Base-by-base conservation (phyloP, 2,888 invertebrate species). In the Julus scanicus region DNA sequence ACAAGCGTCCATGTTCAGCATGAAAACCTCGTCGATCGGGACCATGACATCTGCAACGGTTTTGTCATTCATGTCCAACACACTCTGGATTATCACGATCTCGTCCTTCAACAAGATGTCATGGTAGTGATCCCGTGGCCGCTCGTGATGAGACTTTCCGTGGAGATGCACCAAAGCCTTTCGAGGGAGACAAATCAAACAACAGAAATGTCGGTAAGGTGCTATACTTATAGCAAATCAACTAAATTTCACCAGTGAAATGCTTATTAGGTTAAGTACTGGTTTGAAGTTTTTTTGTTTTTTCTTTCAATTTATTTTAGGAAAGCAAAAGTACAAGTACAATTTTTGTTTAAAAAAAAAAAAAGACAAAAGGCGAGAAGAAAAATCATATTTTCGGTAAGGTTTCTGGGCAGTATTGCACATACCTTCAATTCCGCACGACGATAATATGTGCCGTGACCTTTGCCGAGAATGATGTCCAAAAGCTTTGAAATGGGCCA, bases 401-500 rank as follows among this genome's bases (percentile, higher is more conserved):
- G n/a, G n/a, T n/a, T n/a, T n/a, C n/a, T n/a, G n/a, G n/a, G n/a
- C n/a, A n/a, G n/a, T n/a, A n/a, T n/a, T n/a, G n/a, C n/a, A n/a
- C 83, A 1, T 11, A 89, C 89, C 89, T 92, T 92, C 9, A 92
- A 89, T 89, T 92, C 91, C 17, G 91, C 91, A 29, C 92, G 88
- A 11, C 92, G 89, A 89, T 90, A 92, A 88, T 92, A 91, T n/a
- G 91, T 92, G 49, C 90, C 90, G 88, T 92, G 91, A 9, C 91
- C 91, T 57, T 90, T 89, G 2, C 92, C 92, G 40, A 92, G 90
- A 15, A 92, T 57, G 89, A 91, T 91, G 89, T 92, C 92, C 71
- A 92, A 90, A 5, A 92, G 84, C 89, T 92, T 92, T 17, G 92
- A 91, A n/a, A 92, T 80, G 6, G 92, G 92, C 91, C 91, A 92